Evolutionary conservation across 2,888 invertebrate species (phyloP).

Genomic region (Griposia aprilina): DNA sequence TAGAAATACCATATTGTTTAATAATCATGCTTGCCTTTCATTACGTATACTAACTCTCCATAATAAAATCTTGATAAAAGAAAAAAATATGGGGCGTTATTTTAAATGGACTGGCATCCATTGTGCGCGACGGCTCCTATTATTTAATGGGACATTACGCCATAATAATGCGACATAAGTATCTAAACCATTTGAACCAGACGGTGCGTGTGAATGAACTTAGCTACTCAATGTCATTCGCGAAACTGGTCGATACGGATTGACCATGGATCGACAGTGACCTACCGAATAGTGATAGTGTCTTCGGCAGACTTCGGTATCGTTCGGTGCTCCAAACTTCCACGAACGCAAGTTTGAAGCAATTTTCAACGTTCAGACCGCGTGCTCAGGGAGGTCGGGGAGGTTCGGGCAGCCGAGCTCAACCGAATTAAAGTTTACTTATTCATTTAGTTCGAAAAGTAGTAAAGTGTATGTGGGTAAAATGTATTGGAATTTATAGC

Average conservation of each 20-base stretch:
- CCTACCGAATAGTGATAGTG: conserved; percentile 54
- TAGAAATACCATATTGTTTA: conserved; percentile 49
- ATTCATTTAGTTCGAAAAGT: conserved; percentile 24
- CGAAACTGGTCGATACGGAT: conserved; percentile 50
- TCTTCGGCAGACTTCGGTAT: conserved; percentile 37
- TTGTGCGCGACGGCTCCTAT: conserved; percentile 29
- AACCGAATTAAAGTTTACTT: conserved; percentile 25
- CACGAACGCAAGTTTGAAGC: conserved; percentile 20
- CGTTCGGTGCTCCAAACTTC: conserved; percentile 31
- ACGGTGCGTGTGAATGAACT: conserved; percentile 60
- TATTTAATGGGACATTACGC: conserved; percentile 52
- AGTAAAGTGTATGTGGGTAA: conserved; percentile 10
- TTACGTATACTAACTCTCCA: neutral
- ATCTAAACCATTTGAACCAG: conserved; percentile 43
- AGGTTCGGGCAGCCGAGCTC: conserved; percentile 13
- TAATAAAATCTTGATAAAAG: conserved; percentile 26
- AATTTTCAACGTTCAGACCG: conserved; percentile 8
- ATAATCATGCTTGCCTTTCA: conserved; percentile 22
- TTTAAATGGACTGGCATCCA: conserved; percentile 15
- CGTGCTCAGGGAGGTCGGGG: conserved; percentile 30
- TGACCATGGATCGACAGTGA: conserved; percentile 63
- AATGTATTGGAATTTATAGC: conserved; percentile 33
- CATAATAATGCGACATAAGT: conserved; percentile 31
- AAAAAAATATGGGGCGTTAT: conserved; percentile 20
- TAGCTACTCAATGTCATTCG: conserved; percentile 55